Evolutionary conservation across 2,888 invertebrate species (phyloP), one percentile per base, ranked within the genome.

Genomic region (Fragum fragum): DNA sequence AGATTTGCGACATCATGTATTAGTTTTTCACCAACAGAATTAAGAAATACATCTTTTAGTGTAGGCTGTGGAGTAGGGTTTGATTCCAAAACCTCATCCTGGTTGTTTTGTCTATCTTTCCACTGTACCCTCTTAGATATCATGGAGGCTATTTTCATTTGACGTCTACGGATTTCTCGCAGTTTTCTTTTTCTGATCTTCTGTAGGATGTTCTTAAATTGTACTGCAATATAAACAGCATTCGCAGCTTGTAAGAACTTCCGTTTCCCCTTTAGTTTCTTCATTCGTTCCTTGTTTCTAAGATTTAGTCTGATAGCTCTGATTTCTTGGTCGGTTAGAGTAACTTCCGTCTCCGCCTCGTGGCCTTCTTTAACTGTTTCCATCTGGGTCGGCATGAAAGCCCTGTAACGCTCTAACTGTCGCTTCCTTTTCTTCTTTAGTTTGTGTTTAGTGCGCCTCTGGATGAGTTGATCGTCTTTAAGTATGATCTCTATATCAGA

Each of bases 401-500:
- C 71, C 21, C 66, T 76, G 59, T 80, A 87, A 16, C 79, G 76
- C 55, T 87, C 73, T 59, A 79, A 68, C 61, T 87, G 85, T 36
- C 82, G 73, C 47, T 77, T 66, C 5, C 87, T 81, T 72, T 87
- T 86, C 71, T 84, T 85, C 21, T 55, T 73, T 84, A 87, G 70
- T 66, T 87, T 87, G 61, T 87, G 85, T 66, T 87, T 87, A 1
- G 85, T 84, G 59, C 79, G 77, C 68, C 84, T 80, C 52, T 87
- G 80, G 21, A 84, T 82, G n/a, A 87, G 42, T 55, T 81, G 76
- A 47, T 87, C 82, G 28, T 83, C 81, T 73, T 85, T 83, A 36
- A 87, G 32, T 28, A 87, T 57, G 16, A 87, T 86, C 71, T 87
- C 87, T 52, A 86, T 86, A 42, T 87, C 87, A 1, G 85, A 82